A percentile compares a stretch with the other conserved stretches of the same genome.
Evolutionary conservation across 2,113 vertebrate species (phyloP).

Genomic region (Apodemus speciosus): DNA sequence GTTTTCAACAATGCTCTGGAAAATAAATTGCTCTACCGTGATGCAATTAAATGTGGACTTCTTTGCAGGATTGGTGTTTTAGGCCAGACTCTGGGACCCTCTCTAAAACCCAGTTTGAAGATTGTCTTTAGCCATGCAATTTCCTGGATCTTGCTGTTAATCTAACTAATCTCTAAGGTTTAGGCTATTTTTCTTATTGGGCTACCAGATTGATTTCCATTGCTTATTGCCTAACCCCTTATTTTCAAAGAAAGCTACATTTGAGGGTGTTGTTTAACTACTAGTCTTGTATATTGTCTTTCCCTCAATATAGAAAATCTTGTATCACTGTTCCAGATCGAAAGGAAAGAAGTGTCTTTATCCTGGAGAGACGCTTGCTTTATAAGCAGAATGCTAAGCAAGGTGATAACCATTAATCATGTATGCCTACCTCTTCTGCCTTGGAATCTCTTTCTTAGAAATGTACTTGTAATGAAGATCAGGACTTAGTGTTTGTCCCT

Average conservation of each 20-base stretch:
- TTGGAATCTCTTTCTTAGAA: background rate
- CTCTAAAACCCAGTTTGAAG: background rate
- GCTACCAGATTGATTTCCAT: background rate
- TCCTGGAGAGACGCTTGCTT: slow-evolving; percentile 1
- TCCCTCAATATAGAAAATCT: background rate
- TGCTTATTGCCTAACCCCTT: background rate
- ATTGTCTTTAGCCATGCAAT: background rate
- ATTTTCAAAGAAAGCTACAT: background rate
- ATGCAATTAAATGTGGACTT: background rate
- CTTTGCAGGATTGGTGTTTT: background rate
- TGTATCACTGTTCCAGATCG: background rate
- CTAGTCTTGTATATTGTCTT: background rate
- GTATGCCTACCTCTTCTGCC: background rate
- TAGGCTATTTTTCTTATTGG: background rate
- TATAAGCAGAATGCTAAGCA: background rate
- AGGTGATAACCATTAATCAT: background rate
- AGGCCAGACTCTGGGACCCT: background rate
- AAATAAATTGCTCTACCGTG: background rate
- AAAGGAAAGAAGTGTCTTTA: background rate
- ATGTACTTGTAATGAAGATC: background rate
- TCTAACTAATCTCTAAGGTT: background rate
- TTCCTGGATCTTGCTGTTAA: background rate
- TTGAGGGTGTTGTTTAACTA: background rate
- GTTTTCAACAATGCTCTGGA: slow-evolving; percentile 1
- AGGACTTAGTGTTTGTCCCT: background rate